Percentiles rank a stretch among this genome's conserved stretches.
Evolutionary conservation across 2,113 vertebrate genomes (phyloP).

Genomic region (Erinaceus europaeus): DNA sequence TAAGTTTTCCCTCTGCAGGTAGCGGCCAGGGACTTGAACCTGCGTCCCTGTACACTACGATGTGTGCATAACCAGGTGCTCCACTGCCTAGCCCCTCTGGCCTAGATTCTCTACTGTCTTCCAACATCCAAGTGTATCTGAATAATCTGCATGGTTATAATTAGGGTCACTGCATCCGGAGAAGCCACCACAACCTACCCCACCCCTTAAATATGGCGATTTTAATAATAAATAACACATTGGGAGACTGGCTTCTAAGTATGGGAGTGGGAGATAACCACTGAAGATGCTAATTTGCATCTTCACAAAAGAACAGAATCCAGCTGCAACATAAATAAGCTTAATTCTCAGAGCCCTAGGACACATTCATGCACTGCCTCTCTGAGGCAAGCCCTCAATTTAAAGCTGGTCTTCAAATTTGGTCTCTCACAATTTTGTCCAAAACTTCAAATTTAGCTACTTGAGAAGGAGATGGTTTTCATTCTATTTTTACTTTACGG

Average conservation of each 20-base stretch:
- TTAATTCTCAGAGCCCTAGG: slow-evolving; percentile 17
- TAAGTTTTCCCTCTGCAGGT: no score
- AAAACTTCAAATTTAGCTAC: slow-evolving; percentile 47
- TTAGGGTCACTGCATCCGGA: slow-evolving; percentile 60
- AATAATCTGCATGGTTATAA: slow-evolving; percentile 60
- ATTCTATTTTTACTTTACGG: background rate
- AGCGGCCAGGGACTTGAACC: no score
- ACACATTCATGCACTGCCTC: background rate
- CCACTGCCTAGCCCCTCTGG: no score
- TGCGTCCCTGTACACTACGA: no score
- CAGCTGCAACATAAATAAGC: slow-evolving; percentile 34
- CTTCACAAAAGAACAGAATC: slow-evolving; percentile 54
- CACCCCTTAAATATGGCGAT: slow-evolving; percentile 51
- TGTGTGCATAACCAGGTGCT: no score
- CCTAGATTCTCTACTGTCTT: background rate
- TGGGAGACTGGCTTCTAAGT: slow-evolving; percentile 33
- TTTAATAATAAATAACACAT: slow-evolving; percentile 72
- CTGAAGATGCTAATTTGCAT: slow-evolving; percentile 62
- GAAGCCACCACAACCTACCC: slow-evolving; percentile 29
- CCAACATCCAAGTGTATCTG: slow-evolving; percentile 19
- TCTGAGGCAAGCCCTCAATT: slow-evolving; percentile 1
- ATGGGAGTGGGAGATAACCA: slow-evolving; percentile 32
- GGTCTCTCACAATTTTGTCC: background rate
- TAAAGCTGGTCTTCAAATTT: slow-evolving; percentile 46
- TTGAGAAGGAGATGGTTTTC: background rate